Conservation (phyloP, 2,113 vertebrate genomes). For the Nycticryphes semicollaris region DNA sequence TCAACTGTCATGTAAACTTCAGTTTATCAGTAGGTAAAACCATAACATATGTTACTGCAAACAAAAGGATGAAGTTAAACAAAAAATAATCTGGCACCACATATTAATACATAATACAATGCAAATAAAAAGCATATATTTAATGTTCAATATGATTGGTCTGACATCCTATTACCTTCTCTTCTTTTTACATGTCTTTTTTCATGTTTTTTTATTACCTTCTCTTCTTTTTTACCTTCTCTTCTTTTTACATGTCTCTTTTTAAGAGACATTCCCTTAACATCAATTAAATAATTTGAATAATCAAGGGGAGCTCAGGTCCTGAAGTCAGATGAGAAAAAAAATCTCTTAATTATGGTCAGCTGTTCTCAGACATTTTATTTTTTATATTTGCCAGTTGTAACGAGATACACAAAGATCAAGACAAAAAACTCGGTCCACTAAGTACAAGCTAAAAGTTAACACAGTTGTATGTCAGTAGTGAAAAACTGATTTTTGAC, state of each 20-base stretch:
- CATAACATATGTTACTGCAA: background rate
- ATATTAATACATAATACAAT: background rate
- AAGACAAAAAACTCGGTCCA: background rate
- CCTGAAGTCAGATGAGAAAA: background rate
- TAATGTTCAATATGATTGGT: background rate
- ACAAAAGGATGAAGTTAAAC: background rate
- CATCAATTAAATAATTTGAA: background rate
- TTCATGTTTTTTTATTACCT: too few relatives aligned
- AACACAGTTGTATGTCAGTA: background rate
- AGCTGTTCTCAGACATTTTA: background rate
- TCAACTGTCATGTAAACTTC: background rate
- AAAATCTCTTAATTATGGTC: background rate
- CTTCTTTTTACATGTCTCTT: background rate
- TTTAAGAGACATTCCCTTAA: background rate
- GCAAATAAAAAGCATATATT: background rate
- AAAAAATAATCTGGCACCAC: background rate
- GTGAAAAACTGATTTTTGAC: constrained; percentile 28
- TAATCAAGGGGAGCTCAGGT: background rate
- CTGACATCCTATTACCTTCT: background rate
- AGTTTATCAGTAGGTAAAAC: background rate
- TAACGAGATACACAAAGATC: background rate
- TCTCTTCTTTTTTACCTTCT: too few relatives aligned
- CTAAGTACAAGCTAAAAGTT: background rate
- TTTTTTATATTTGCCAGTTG: background rate
- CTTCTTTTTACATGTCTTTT: background rate